Conservation (phyloP, 2,888 invertebrate species). For the Agonopterix alstromeriana region DNA sequence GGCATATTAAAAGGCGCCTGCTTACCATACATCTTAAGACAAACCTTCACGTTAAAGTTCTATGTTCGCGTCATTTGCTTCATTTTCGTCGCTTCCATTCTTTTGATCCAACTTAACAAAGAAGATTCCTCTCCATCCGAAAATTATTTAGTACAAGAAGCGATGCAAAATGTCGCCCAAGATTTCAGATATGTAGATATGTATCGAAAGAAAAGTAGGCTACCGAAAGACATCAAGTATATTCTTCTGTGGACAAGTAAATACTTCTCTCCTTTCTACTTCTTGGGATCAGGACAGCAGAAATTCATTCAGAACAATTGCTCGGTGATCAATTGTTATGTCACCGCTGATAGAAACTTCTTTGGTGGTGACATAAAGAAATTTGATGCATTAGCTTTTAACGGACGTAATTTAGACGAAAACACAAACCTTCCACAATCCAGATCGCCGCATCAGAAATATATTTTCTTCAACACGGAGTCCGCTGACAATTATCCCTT, state of each 20-base stretch:
- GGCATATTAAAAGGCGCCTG: not conserved
- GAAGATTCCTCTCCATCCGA: conserved; percentile 18
- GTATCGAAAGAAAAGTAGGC: conserved; percentile 31
- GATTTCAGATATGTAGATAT: conserved; percentile 48
- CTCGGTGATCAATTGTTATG: conserved; percentile 46
- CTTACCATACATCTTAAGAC: conserved; percentile 19
- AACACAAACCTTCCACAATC: conserved; percentile 23
- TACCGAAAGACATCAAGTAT: conserved; percentile 38
- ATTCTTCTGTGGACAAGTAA: conserved; percentile 40
- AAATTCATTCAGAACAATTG: conserved; percentile 53
- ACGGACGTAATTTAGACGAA: conserved; percentile 31
- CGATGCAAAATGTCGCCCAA: conserved; percentile 38
- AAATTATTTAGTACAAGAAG: conserved; percentile 40
- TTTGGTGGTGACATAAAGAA: conserved; percentile 34
- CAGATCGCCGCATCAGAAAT: conserved; percentile 50
- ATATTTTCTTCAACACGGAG: conserved; percentile 57
- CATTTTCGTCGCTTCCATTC: conserved; percentile 30
- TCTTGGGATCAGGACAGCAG: conserved; percentile 39
- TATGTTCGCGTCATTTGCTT: conserved; percentile 36
- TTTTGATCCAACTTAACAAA: conserved; percentile 33
- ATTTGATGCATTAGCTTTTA: conserved; percentile 56
- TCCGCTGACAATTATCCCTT: conserved; percentile 55
- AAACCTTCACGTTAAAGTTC: conserved; percentile 29
- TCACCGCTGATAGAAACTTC: conserved; percentile 36
- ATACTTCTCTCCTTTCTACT: conserved; percentile 43